Evolutionary conservation across 1,140 invertebrate genomes (phyloP).

Genomic region (Ceratina australensis): DNA sequence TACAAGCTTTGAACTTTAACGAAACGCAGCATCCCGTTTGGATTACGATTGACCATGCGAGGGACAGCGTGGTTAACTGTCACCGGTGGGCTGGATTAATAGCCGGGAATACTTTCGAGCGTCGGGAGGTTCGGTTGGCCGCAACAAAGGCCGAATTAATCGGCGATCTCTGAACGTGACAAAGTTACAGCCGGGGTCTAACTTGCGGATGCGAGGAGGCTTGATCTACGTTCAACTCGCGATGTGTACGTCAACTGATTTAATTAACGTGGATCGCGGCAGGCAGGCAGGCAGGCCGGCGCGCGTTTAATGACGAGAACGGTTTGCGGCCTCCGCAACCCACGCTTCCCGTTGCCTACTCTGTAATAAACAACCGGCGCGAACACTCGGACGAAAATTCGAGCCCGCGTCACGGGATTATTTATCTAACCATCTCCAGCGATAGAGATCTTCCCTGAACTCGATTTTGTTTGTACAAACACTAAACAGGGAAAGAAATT

Average conservation of each 20-base stretch:
- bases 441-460: not conserved
- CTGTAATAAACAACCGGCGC: constrained; percentile 64
- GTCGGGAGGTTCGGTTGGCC: not conserved
- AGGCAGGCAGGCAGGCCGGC: constrained; percentile 34
- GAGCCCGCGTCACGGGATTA: not conserved
- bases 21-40: not conserved
- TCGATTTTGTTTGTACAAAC: too few relatives aligned
- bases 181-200: constrained; percentile 46
- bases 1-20: too few relatives aligned
- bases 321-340: constrained; percentile 44
- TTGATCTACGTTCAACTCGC: constrained; percentile 32
- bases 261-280: constrained; percentile 67
- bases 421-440: not conserved
- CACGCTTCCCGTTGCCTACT: constrained; percentile 61
- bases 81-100: too few relatives aligned
- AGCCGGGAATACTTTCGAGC: not conserved
- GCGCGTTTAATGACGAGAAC: constrained; percentile 65
- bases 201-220: constrained; percentile 25
- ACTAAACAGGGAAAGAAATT: too few relatives aligned
- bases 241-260: constrained; percentile 62
- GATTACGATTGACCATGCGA: not conserved
- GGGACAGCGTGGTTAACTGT: not conserved
- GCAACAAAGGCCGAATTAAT: constrained; percentile 41
- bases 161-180: constrained; percentile 26
- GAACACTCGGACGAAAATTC: constrained; percentile 13